Evolutionary conservation across 1,140 invertebrate species (phyloP), one percentile per base, ranked within the genome.

Genomic region (Heliconius congener): DNA sequence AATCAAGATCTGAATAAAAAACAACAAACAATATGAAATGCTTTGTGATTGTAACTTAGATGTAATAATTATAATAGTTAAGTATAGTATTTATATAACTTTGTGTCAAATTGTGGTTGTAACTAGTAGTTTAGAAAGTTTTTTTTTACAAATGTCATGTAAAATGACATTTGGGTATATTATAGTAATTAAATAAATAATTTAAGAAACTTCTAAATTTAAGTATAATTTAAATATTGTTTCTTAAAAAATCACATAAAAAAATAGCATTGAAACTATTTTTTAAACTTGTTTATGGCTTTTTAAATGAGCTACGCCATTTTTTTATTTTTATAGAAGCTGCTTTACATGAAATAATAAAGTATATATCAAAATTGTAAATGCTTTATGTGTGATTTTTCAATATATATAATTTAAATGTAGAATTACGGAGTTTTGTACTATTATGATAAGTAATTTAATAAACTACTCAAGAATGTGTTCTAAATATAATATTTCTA

Each of bases 101-200:
- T 5, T 30, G 60, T 66, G 60, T 66, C 60, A 66, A 66, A 66
- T 66, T 66, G 13, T 66, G 60, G 27, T 66, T 66, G 23, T 66
- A 66, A 66, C 18, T 23, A 60, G 8, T 60, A 8, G n/a, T 27
- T 66, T 66, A 66, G 13, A 66, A 30, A 16, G 3, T 27, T 66
- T 30, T 30, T 30, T 30, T 30, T n/a, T 16, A 9, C 11, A 6
- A 66, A 30, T 66, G 9, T 66, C 2, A 23, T 9, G 2, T 55
- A 5, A 8, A 55, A 55, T 13, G 13, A n/a, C 52, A 1, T 8
- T 9, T 55, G 18, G 4, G 19, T 55, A 55, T 34, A 34, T 34
- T 34, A 3, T 3, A 34, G 30, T 34, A 34, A 34, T 34, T 34
- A 34, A 19, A 19, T 55, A 19, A 55, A 42, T 13, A 16, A 46